Evolutionary conservation across 2,113 vertebrate genomes (phyloP).

Genomic region (Clarias magur): DNA sequence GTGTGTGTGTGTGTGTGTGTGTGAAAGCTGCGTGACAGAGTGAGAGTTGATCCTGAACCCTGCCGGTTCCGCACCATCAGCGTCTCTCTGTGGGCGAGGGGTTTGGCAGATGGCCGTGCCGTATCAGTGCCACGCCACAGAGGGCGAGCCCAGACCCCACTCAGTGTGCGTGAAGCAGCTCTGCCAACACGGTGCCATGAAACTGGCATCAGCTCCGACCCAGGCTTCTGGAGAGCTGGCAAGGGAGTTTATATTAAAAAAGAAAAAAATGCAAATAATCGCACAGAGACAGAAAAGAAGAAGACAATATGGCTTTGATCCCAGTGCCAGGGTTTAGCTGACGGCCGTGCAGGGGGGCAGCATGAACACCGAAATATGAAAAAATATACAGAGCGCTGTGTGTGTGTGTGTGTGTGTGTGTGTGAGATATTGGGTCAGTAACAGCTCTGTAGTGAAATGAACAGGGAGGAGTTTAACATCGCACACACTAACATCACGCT

Average conservation of each 20-base stretch:
- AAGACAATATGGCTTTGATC: slow-evolving; percentile 66
- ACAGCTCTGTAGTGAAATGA: not conserved
- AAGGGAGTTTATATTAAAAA: slow-evolving; percentile 28
- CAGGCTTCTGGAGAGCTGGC: slow-evolving; percentile 56
- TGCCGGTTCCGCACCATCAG: not conserved
- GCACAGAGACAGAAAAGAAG: slow-evolving; percentile 15
- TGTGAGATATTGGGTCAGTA: not conserved
- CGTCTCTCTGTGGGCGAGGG: not conserved
- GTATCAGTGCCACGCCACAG: not conserved
- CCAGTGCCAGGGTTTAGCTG: slow-evolving; percentile 51
- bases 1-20: not conserved
- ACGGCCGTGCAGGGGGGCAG: not conserved
- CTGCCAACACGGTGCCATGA: slow-evolving; percentile 58
- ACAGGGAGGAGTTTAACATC: not conserved
- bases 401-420: not conserved
- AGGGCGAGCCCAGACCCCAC: slow-evolving; percentile 24
- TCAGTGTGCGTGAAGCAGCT: not conserved
- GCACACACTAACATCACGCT: not conserved
- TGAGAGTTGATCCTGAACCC: not conserved
- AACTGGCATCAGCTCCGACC: slow-evolving; percentile 59
- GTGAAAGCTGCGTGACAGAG: not conserved
- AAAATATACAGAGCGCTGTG: not conserved
- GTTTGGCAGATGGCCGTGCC: not conserved
- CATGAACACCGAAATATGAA: not conserved
- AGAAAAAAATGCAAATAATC: slow-evolving; percentile 37